phyloP scores from a whole-genome alignment of 2,888 invertebrate genomes.

The Tanytarsus gracilentus region DNA sequence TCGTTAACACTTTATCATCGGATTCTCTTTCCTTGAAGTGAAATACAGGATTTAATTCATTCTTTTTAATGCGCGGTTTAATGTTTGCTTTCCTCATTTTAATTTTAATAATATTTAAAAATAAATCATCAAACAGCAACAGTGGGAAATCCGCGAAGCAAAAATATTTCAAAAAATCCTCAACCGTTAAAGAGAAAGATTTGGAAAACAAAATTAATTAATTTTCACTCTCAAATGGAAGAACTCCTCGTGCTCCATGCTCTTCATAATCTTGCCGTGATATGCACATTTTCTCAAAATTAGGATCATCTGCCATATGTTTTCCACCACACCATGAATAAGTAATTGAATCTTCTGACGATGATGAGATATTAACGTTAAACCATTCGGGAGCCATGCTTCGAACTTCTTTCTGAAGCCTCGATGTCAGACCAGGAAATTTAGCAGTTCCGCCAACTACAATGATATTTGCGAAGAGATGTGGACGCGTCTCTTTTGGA shows the following conservation, averaged over 20 bases:
- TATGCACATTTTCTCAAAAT: slow-evolving; percentile 62
- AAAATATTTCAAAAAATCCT: not conserved
- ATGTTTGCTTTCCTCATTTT: slow-evolving; percentile 22
- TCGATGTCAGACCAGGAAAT: slow-evolving; percentile 76
- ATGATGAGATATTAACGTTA: slow-evolving; percentile 61
- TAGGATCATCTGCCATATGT: slow-evolving; percentile 59
- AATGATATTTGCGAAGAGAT: slow-evolving; percentile 73
- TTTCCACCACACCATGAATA: slow-evolving; percentile 89
- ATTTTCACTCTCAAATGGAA: not conserved
- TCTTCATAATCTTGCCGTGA: slow-evolving; percentile 85
- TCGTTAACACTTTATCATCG: slow-evolving; percentile 58
- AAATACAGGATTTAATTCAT: slow-evolving; percentile 51
- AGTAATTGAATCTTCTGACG: slow-evolving; percentile 64
- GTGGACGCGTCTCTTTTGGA: slow-evolving; percentile 63
- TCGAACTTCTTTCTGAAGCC: slow-evolving; percentile 69
- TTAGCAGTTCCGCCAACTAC: slow-evolving; percentile 71
- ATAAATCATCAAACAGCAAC: too few species aligned
- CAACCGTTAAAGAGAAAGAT: not conserved
- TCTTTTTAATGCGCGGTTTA: slow-evolving; percentile 28
- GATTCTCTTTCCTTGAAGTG: slow-evolving; percentile 63
- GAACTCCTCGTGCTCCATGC: slow-evolving; percentile 48
- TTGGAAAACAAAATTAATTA: not conserved
- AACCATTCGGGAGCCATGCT: slow-evolving; percentile 67
- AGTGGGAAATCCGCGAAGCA: too few species aligned
- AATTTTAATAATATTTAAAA: not conserved